Percentiles rank a stretch among this genome's conserved stretches.
phyloP scores from a whole-genome alignment of 2,113 vertebrate species.

The Planiliza haematocheilus region DNA sequence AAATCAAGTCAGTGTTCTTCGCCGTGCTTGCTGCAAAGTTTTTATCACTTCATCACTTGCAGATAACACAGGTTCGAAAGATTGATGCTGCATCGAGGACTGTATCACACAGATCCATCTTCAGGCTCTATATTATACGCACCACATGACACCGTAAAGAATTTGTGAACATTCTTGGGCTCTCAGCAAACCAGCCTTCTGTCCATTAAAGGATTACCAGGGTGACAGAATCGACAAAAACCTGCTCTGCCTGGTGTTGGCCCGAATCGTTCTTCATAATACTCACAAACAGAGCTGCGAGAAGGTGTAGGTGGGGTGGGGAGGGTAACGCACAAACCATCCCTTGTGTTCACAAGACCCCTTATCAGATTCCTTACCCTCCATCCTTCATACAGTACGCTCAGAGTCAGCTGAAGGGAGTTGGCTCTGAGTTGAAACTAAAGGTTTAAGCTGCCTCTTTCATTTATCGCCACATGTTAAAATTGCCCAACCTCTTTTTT shows the following conservation, averaged over 20 bases:
- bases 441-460: slow-evolving; percentile 22
- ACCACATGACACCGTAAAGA: slow-evolving; percentile 39
- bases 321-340: slow-evolving; percentile 27
- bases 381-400: slow-evolving; percentile 47
- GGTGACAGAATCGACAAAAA: slow-evolving; percentile 64
- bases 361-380: slow-evolving; percentile 59
- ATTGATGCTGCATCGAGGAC: slow-evolving; percentile 42
- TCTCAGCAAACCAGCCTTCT: slow-evolving; percentile 31
- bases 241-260: slow-evolving; percentile 37
- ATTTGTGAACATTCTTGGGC: slow-evolving; percentile 52
- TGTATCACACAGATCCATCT: slow-evolving; percentile 36
- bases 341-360: slow-evolving; percentile 33
- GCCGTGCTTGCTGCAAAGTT: slow-evolving; percentile 13
- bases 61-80: slow-evolving; percentile 48
- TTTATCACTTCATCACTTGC: slow-evolving; percentile 28
- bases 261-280: slow-evolving; percentile 47
- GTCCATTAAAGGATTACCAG: slow-evolving; percentile 77
- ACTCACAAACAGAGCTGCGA: slow-evolving; percentile 35
- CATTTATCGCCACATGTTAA: slow-evolving; percentile 29
- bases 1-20: slow-evolving; percentile 24
- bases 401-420: slow-evolving; percentile 25
- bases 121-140: slow-evolving; percentile 3
- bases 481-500: neutral
- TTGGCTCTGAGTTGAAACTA: neutral
- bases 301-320: slow-evolving; percentile 22